phyloP scores from a whole-genome alignment of 2,888 invertebrate genomes.

The Erannis defoliaria region DNA sequence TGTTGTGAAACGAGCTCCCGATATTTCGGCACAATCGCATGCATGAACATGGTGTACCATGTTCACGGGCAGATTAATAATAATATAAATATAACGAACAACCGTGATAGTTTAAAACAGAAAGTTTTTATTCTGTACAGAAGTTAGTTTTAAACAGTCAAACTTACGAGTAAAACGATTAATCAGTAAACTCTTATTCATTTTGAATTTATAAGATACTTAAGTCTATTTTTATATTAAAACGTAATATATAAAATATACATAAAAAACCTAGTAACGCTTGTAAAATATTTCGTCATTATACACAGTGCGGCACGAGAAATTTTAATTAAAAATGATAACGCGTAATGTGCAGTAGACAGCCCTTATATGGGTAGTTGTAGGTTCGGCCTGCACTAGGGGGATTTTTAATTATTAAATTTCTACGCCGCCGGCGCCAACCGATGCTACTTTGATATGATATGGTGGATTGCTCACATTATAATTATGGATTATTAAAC shows the following conservation, averaged over 20 bases:
- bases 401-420: constrained; percentile 86
- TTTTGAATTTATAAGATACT: too few relatives aligned
- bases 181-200: too few relatives aligned
- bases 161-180: too few relatives aligned
- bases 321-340: constrained; percentile 83
- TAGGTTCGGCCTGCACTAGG: constrained; percentile 56
- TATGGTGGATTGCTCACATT: constrained; percentile 54
- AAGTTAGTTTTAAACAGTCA: too few relatives aligned
- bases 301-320: constrained; percentile 61
- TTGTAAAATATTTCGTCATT: constrained; percentile 57
- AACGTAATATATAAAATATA: neutral
- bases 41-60: too few relatives aligned
- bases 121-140: too few relatives aligned
- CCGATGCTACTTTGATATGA: constrained; percentile 78
- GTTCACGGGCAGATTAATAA: too few relatives aligned
- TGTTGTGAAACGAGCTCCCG: too few relatives aligned
- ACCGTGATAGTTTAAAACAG: too few relatives aligned
- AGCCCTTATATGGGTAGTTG: constrained; percentile 39
- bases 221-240: constrained; percentile 1
- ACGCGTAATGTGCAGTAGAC: constrained; percentile 70
- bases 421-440: constrained; percentile 77
- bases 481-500: neutral
- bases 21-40: too few relatives aligned
- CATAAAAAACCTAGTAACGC: neutral
- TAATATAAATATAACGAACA: too few relatives aligned